These are phyloP conservation scores for Drosophila neoperkinsi DNA, from an alignment of 2,888 invertebrate species.

Conservation along the genomic window DNA sequence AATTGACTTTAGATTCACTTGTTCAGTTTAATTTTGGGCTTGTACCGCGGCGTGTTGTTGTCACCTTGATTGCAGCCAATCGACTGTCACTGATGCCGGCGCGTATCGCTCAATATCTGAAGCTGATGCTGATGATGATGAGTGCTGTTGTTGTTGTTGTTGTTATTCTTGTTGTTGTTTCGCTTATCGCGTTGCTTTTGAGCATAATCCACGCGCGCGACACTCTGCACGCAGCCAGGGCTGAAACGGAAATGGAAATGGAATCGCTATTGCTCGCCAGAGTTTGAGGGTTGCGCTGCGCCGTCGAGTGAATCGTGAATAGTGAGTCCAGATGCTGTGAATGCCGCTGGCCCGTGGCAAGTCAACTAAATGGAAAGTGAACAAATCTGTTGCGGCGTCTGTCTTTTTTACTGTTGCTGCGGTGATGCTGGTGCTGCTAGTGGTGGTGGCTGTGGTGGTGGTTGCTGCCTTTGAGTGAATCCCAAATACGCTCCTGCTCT, in stretches of 20 bases:
- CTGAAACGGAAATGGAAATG: conserved; percentile 62
- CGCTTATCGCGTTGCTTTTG: conserved; percentile 52
- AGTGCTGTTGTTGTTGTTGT: conserved; percentile 13
- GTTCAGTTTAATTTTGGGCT: conserved; percentile 13
- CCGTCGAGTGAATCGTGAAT: conserved; percentile 35
- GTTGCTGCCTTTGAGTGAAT: conserved; percentile 55
- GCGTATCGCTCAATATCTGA: conserved; percentile 62
- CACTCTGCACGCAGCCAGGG: conserved; percentile 54
- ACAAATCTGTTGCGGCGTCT: conserved; percentile 63
- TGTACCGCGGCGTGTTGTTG: conserved; percentile 71
- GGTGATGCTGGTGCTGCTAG: conserved; percentile 31
- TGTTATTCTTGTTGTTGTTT: conserved; percentile 21
- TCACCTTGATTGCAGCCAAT: conserved; percentile 82
- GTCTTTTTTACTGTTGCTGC: conserved; percentile 21
- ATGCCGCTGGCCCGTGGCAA: conserved; percentile 67
- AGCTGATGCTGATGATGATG: conserved; percentile 46
- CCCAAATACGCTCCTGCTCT: conserved; percentile 14
- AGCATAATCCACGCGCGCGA: conserved; percentile 75
- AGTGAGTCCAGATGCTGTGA: conserved; percentile 65
- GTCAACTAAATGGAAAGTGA: conserved; percentile 75
- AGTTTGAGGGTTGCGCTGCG: conserved; percentile 48
- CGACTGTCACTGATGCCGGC: conserved; percentile 80
- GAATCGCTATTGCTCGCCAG: conserved; percentile 13
- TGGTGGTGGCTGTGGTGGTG: conserved; percentile 36
- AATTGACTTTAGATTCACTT: conserved; percentile 29